Evolutionary conservation across 2,888 invertebrate species (phyloP).

Genomic region (Teinopalpus imperialis): DNA sequence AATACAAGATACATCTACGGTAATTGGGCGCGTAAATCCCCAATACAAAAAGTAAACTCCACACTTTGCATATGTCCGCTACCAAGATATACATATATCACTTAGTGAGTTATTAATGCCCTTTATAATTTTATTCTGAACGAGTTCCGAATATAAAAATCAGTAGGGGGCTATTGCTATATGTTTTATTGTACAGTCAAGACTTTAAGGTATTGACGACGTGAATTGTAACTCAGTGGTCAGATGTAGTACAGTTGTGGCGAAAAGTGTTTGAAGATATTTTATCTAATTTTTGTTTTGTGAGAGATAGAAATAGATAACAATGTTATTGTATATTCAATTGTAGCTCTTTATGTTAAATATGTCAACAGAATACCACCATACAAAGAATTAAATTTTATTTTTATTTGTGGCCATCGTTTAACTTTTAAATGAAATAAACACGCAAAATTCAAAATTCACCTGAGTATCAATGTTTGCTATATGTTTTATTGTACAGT

Average conservation of each 20-base stretch:
- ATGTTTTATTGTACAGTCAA: slow-evolving; percentile 58
- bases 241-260: slow-evolving; percentile 29
- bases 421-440: no score
- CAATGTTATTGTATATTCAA: no score
- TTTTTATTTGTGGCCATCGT: no score
- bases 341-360: no score
- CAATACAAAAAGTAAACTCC: slow-evolving; percentile 33
- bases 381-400: no score
- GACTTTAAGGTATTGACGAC: slow-evolving; percentile 50
- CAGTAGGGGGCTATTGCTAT: slow-evolving; percentile 63
- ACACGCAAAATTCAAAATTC: no score
- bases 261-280: slow-evolving; percentile 27
- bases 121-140: slow-evolving; percentile 74
- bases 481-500: no score
- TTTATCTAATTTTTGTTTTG: no score
- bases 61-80: slow-evolving; percentile 53
- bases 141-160: slow-evolving; percentile 71
- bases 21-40: slow-evolving; percentile 58
- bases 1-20: slow-evolving; percentile 25
- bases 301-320: no score
- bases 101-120: slow-evolving; percentile 66
- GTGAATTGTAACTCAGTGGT: slow-evolving; percentile 42
- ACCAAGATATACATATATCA: slow-evolving; percentile 62
- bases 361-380: no score
- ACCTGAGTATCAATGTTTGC: no score